A percentile compares a stretch with the other conserved stretches of the same genome.
Evolutionary conservation across 2,888 invertebrate genomes (phyloP).

Genomic region (Laothoe populi): DNA sequence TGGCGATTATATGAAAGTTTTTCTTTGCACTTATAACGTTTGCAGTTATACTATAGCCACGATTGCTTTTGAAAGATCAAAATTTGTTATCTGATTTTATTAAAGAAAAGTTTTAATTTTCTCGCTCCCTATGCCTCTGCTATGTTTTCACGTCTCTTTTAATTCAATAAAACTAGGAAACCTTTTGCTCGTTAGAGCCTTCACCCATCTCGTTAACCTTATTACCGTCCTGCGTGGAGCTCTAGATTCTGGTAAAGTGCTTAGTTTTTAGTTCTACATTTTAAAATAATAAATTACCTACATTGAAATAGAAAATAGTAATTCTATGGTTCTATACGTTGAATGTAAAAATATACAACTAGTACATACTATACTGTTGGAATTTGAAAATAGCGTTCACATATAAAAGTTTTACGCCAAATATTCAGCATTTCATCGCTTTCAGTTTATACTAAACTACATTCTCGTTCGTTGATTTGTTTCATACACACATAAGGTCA

Average conservation of each 20-base stretch:
- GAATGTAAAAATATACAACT: no score
- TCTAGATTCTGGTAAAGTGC: conserved; percentile 27
- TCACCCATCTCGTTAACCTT: conserved; percentile 73
- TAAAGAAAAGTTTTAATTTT: conserved; percentile 36
- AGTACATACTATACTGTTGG: no score
- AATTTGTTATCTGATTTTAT: conserved; percentile 32
- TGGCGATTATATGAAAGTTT: conserved; percentile 64
- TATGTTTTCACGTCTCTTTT: conserved; percentile 48
- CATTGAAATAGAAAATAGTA: conserved; percentile 32
- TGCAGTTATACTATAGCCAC: conserved; percentile 38
- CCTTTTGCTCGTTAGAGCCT: conserved; percentile 65
- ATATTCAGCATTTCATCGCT: no score
- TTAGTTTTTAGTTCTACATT: conserved; percentile 43
- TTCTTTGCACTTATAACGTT: conserved; percentile 50
- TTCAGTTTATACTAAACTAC: no score
- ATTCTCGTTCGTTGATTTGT: no score
- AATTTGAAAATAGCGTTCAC: no score
- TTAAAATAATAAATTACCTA: conserved; percentile 47
- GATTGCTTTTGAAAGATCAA: conserved; percentile 37
- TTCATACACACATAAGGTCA: no score
- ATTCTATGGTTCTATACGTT: no score
- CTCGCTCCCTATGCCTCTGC: conserved; percentile 44
- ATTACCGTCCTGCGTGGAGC: conserved; percentile 61
- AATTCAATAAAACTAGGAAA: conserved; percentile 62
- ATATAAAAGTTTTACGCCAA: no score